Percentiles rank a stretch among this genome's conserved stretches.
Evolutionary conservation across 2,888 invertebrate genomes (phyloP).

Genomic region (Hypena proboscidalis): DNA sequence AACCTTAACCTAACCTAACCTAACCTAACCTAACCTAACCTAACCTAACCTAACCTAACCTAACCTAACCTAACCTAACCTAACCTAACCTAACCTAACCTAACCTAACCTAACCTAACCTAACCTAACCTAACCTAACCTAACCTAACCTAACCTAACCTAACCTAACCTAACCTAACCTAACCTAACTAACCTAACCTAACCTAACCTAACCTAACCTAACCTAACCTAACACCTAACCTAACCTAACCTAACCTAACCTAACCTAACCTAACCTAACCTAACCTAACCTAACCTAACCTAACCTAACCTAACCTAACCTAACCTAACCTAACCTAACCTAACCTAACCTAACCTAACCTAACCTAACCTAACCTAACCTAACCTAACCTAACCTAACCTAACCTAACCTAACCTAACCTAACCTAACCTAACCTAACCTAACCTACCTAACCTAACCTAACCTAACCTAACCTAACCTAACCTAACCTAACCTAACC

Average conservation of each 20-base stretch:
- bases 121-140: constrained; percentile 29
- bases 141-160: constrained; percentile 27
- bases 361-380: constrained; percentile 25
- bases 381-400: constrained; percentile 34
- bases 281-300: constrained; percentile 30
- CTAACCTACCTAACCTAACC: constrained; percentile 34
- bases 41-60: constrained; percentile 32
- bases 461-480: constrained; percentile 25
- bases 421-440: constrained; percentile 32
- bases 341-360: constrained; percentile 30
- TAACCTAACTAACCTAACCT: constrained; percentile 31
- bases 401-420: constrained; percentile 36
- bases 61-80: constrained; percentile 33
- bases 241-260: constrained; percentile 30
- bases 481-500: constrained; percentile 15
- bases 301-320: constrained; percentile 30
- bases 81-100: constrained; percentile 29
- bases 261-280: constrained; percentile 25
- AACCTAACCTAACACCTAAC: constrained; percentile 28
- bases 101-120: constrained; percentile 29
- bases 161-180: constrained; percentile 26
- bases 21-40: constrained; percentile 30
- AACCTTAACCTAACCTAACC: constrained; percentile 25
- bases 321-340: constrained; percentile 31
- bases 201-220: constrained; percentile 30